Evolutionary conservation across 1,140 invertebrate genomes (phyloP), one percentile per base, ranked within the genome.

Genomic region (Penaeus indicus): DNA sequence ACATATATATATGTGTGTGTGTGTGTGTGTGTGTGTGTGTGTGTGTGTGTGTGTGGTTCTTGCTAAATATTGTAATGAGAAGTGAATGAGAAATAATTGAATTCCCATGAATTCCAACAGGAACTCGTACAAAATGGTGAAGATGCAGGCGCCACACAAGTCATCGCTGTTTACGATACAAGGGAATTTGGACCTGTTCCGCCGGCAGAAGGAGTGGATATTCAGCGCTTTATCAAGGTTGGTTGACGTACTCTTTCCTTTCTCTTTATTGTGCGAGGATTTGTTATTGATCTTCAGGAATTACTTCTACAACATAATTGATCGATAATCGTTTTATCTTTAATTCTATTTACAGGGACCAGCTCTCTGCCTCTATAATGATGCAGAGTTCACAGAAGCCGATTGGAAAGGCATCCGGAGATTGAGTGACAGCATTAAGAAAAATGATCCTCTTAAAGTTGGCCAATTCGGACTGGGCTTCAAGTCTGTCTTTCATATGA

Each of bases 371-470:
- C 77, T 87, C 8, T 87, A 69, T 75, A 87, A 87, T 47, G 61
- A 87, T 87, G 61, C 85, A 47, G 38, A n/a, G 21, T 87, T 87
- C 32, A 81, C 62, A 22, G 62, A 87, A 22, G 85, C 79, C 3
- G 85, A 87, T 63, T 87, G 85, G 85, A 27, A 81, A 27, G 85
- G 85, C 62, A 87, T 87, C 3, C 38, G 85, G 22, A 87, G 61
- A 21, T 60, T 87, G 5, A 81, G 85, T 69, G 85, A 87, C 42
- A 87, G 85, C 54, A 81, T 87, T n/a, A 87, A 87, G n/a, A 81
- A 87, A n/a, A 60, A 81, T 27, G 61, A 87, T 60, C 85, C 85
- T 22, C 25, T 87, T 21, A 79, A 81, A n/a, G 78, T 87, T 62
- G 85, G 85, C 10, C 77, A 69, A 47, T 87, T 87, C 64, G 85